Evolutionary conservation across 2,797 vertebrate species (phyloP), one percentile per base, ranked within the genome.

Genomic region (Squalus acanthias): DNA sequence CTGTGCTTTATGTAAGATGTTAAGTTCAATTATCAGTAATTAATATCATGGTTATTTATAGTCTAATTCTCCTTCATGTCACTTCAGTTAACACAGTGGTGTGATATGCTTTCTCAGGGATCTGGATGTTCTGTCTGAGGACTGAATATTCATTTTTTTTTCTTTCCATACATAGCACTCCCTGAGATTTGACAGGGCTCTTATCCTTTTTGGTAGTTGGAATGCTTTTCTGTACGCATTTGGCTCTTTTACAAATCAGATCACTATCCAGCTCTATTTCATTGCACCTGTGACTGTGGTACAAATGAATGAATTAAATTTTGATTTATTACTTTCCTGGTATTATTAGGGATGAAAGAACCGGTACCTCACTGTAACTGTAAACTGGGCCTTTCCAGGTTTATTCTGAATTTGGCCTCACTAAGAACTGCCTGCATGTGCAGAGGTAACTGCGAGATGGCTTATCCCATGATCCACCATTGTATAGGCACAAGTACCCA

Each of bases 11-110:
- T 57, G 24, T 95, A 72, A 95, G 63, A 46, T 93, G n/a, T 69
- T 93, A 65, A 69, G 63, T 93, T 93, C 63, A 93, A 69, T 93
- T 93, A 93, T 63, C n/a, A 93, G 91, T 93, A 69, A 93, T 93
- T 93, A 69, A 93, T 93, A 69, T 93, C 91, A 46, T 93, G 63
- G 91, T 93, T 93, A 93, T 69, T 95, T 53, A 74, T 74, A 95
- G 94, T 46, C 69, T 57, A 95, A 95, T 74, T 50, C 69, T 95
- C 94, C 65, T 93, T 93, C 46, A 69, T 69, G 91, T 93, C 91
- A 69, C 63, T 93, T 93, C 91, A 67, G 91, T 67, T 69, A 93
- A 93, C 63, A 93, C 46, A 67, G 17, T 12, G 63, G 20, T 33
- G 63, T 93, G 91, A 93, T 67, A 39, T 46, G 9, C 20, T 93